Evolutionary conservation across 2,888 invertebrate genomes (phyloP).

Genomic region (Lasioglossum figueresi): DNA sequence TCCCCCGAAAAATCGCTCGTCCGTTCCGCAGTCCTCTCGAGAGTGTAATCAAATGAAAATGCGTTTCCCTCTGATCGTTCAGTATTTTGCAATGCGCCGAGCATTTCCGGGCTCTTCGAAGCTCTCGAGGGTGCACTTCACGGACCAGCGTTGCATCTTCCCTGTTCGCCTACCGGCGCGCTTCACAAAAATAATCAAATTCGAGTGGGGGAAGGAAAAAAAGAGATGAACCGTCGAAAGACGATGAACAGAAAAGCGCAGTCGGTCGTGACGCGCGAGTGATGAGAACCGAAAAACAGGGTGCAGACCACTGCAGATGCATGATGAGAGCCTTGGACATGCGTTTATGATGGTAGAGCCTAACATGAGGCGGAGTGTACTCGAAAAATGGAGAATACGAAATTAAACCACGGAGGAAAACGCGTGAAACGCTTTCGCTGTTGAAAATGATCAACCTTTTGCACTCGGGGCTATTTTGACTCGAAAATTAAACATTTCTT

Average conservation of each 20-base stretch:
- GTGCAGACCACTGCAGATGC: slow-evolving; percentile 8
- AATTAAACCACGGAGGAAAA: background rate
- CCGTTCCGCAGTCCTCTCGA: background rate
- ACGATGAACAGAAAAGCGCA: slow-evolving; percentile 51
- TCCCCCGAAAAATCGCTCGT: background rate
- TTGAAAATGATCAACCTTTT: too few relatives aligned
- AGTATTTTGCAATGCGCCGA: slow-evolving; percentile 7
- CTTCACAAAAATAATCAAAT: slow-evolving; percentile 55
- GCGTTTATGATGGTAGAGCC: background rate
- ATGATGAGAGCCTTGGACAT: background rate
- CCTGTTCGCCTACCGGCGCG: slow-evolving; percentile 18
- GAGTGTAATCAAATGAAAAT: slow-evolving; percentile 3
- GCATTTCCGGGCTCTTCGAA: slow-evolving; percentile 1
- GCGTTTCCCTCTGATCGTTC: background rate
- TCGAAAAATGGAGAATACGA: background rate
- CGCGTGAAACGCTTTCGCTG: too few relatives aligned
- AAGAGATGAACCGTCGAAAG: slow-evolving; percentile 54
- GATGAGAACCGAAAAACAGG: slow-evolving; percentile 33
- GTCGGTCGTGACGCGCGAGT: slow-evolving; percentile 29
- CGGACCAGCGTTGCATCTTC: slow-evolving; percentile 10
- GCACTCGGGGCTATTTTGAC: too few relatives aligned
- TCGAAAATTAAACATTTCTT: too few relatives aligned
- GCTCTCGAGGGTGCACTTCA: background rate
- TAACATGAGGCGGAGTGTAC: background rate
- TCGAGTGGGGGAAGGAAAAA: background rate